phyloP scores from a whole-genome alignment of 2,113 vertebrate species.

The Nothoprocta perdicaria region DNA sequence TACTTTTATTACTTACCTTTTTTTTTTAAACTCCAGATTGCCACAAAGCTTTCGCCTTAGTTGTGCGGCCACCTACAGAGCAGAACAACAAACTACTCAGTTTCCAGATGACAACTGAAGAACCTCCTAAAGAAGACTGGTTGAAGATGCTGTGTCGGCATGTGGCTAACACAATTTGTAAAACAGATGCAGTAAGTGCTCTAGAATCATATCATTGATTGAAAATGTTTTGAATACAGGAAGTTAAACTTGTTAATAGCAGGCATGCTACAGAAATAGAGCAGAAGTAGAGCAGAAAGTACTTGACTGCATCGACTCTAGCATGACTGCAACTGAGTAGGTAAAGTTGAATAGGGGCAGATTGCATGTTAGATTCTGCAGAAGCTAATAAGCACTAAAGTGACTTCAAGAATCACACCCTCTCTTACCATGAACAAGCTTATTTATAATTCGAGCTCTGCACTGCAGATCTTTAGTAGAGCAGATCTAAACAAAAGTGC shows the following conservation, averaged over 20 bases:
- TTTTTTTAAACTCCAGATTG: slow-evolving; percentile 82
- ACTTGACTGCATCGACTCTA: neutral
- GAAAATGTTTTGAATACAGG: neutral
- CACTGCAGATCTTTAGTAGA: neutral
- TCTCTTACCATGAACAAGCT: neutral
- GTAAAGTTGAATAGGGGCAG: neutral
- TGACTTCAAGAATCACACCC: neutral
- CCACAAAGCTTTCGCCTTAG: slow-evolving; percentile 92
- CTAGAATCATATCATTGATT: neutral
- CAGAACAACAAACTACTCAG: slow-evolving; percentile 94
- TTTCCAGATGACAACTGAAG: slow-evolving; percentile 92
- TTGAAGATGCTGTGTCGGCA: slow-evolving; percentile 91
- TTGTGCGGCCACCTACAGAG: slow-evolving; percentile 94
- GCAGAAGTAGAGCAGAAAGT: slow-evolving; percentile 19
- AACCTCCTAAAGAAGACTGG: slow-evolving; percentile 89
- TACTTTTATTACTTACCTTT: neutral
- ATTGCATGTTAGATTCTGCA: neutral
- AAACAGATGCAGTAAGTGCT: slow-evolving; percentile 91
- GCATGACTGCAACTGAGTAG: neutral
- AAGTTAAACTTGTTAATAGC: neutral
- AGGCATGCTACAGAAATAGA: neutral
- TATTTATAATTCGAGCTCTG: neutral
- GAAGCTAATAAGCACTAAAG: neutral
- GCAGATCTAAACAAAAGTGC: neutral
- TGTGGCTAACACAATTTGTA: slow-evolving; percentile 97